Percentiles rank a stretch among this genome's conserved stretches.
Conservation (phyloP, 2,797 vertebrate genomes). For the Aldrovandia affinis region DNA sequence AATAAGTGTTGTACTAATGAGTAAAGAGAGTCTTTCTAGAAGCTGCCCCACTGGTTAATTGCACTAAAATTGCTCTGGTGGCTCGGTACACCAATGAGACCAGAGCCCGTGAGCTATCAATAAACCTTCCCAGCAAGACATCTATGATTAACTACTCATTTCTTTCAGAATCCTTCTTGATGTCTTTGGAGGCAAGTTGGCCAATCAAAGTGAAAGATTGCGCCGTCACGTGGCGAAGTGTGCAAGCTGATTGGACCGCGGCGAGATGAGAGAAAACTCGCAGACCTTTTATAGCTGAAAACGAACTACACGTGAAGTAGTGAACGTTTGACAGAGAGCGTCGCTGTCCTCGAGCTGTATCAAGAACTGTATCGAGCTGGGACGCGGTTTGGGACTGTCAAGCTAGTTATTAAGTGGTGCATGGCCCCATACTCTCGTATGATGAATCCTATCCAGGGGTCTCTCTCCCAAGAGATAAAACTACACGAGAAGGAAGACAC, state of each 20-base stretch:
- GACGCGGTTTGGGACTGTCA: constrained; percentile 51
- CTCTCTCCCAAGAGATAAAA: constrained; percentile 65
- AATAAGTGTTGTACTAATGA: constrained; percentile 62
- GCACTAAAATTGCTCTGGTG: constrained; percentile 73
- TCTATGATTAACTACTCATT: constrained; percentile 80
- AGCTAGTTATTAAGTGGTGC: constrained; percentile 60
- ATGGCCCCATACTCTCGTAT: constrained; percentile 72
- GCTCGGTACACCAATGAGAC: constrained; percentile 62
- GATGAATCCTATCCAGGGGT: constrained; percentile 78
- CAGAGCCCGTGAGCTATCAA: constrained; percentile 68
- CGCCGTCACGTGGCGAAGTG: constrained; percentile 57
- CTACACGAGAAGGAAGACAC: constrained; percentile 65
- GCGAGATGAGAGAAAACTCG: constrained; percentile 56
- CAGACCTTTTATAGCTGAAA: constrained; percentile 73
- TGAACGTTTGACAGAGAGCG: constrained; percentile 54
- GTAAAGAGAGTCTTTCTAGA: constrained; percentile 63
- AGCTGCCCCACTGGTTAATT: constrained; percentile 78
- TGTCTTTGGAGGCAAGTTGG: constrained; percentile 59
- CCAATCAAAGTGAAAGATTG: constrained; percentile 65
- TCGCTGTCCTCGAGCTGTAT: too few relatives aligned
- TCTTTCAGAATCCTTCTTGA: constrained; percentile 75
- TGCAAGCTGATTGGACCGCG: constrained; percentile 71
- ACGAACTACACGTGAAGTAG: constrained; percentile 53
- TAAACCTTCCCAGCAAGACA: constrained; percentile 73
- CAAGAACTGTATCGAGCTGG: constrained; percentile 51